These are phyloP conservation scores for Metridium senile DNA, from an alignment of 92 coral and sea anemone species.

Conservation along the genomic window DNA sequence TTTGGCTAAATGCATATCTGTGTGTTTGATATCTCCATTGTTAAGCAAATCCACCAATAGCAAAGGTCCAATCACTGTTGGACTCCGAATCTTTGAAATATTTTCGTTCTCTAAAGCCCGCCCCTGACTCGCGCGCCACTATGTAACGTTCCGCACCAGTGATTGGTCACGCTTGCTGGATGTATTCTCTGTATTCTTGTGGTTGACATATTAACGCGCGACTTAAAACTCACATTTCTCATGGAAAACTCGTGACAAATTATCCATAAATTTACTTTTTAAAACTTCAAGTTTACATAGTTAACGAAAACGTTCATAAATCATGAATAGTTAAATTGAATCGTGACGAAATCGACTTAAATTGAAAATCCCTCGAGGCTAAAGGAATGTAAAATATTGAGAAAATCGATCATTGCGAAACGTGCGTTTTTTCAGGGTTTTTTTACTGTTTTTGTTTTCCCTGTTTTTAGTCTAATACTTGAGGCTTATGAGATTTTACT, in stretches of 20 bases:
- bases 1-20: slow-evolving; percentile 70
- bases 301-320: background rate
- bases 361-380: background rate
- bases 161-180: slow-evolving; percentile 45
- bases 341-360: slow-evolving; percentile 14
- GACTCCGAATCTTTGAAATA: slow-evolving; percentile 74
- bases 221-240: background rate
- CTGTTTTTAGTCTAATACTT: background rate
- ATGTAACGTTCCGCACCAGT: slow-evolving; percentile 29
- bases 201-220: background rate
- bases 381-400: slow-evolving; percentile 10
- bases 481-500: background rate
- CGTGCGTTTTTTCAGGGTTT: background rate
- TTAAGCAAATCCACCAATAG: slow-evolving; percentile 81
- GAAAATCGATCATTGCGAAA: background rate
- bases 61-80: slow-evolving; percentile 52
- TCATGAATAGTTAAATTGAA: background rate
- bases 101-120: slow-evolving; percentile 43
- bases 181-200: background rate
- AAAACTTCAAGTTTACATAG: background rate
- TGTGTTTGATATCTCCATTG: slow-evolving; percentile 87
- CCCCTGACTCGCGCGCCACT: slow-evolving; percentile 61
- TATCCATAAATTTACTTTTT: background rate
- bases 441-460: background rate
- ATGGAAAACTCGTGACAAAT: slow-evolving; percentile 17